Percentiles rank a stretch among this genome's conserved stretches.
Evolutionary conservation across 1,140 invertebrate genomes (phyloP).

Genomic region (Drosophila malerkotliana): DNA sequence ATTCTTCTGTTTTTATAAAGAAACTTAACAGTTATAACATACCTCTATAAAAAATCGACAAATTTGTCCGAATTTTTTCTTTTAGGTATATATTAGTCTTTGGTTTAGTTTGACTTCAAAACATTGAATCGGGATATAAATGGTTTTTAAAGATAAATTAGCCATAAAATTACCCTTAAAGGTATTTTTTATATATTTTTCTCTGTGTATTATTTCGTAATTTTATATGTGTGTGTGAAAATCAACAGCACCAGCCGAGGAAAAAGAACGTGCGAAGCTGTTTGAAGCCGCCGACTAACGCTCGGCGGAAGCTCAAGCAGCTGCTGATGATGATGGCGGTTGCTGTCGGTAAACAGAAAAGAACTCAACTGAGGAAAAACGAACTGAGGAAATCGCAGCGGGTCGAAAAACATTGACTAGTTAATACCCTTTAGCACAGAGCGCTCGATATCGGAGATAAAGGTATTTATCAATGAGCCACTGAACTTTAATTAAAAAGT

Average conservation of each 20-base stretch:
- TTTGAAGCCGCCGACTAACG: conserved; percentile 45
- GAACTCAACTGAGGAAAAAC: conserved; percentile 5
- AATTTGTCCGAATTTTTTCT: too few species aligned
- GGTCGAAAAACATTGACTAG: conserved; percentile 9
- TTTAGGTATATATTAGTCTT: neutral
- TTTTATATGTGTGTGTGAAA: conserved; percentile 15
- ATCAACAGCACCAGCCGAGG: conserved; percentile 31
- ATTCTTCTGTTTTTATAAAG: too few species aligned
- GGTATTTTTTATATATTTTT: neutral
- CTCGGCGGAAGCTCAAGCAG: conserved; percentile 46
- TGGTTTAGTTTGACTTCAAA: neutral
- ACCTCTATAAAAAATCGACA: too few species aligned
- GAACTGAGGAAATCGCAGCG: neutral
- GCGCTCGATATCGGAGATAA: conserved; percentile 8
- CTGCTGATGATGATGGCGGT: conserved; percentile 54
- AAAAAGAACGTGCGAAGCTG: conserved; percentile 29
- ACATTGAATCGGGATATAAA: neutral
- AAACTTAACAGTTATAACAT: too few species aligned
- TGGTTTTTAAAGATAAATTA: too few species aligned
- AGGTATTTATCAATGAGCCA: neutral
- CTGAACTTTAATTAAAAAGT: neutral
- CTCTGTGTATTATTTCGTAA: neutral
- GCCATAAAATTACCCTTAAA: too few species aligned
- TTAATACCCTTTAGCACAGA: conserved; percentile 19
- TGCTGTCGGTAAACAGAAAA: conserved; percentile 42